These are phyloP conservation scores for Penelope pileata DNA, from an alignment of 2,113 vertebrate species.

Conservation along the genomic window DNA sequence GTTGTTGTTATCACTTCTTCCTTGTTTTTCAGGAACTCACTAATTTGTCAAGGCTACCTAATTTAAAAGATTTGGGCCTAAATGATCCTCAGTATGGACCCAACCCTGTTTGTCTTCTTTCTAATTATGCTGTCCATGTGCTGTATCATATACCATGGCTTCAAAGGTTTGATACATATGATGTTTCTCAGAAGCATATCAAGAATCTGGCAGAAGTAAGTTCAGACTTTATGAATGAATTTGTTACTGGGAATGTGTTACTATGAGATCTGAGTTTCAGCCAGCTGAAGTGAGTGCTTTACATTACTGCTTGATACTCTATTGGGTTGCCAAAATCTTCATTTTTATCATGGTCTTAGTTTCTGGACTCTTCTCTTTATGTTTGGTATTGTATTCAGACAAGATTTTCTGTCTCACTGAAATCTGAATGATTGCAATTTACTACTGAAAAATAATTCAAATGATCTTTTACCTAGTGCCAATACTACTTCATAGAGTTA, in stretches of 20 bases:
- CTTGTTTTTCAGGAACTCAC: conserved; percentile 83
- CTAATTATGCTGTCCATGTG: conserved; percentile 87
- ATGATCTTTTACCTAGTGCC: background rate
- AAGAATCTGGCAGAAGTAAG: conserved; percentile 88
- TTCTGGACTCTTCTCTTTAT: background rate
- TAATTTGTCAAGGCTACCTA: conserved; percentile 74
- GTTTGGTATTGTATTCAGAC: background rate
- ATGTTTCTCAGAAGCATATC: conserved; percentile 81
- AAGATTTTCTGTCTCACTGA: background rate
- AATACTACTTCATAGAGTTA: background rate
- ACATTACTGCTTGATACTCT: too few species aligned
- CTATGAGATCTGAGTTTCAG: background rate
- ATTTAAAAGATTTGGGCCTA: conserved; percentile 82
- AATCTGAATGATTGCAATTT: background rate
- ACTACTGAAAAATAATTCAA: background rate
- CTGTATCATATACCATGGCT: conserved; percentile 88
- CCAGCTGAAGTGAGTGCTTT: background rate
- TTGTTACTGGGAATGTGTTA: background rate
- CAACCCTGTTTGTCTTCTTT: conserved; percentile 88
- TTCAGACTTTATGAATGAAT: background rate
- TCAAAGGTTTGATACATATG: conserved; percentile 82
- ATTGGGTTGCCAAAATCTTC: background rate
- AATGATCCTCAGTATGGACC: conserved; percentile 83
- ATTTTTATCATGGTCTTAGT: background rate
- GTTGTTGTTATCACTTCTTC: background rate